Evolutionary conservation across 2,113 vertebrate genomes (phyloP).

Genomic region (Eulemur rufifrons): DNA sequence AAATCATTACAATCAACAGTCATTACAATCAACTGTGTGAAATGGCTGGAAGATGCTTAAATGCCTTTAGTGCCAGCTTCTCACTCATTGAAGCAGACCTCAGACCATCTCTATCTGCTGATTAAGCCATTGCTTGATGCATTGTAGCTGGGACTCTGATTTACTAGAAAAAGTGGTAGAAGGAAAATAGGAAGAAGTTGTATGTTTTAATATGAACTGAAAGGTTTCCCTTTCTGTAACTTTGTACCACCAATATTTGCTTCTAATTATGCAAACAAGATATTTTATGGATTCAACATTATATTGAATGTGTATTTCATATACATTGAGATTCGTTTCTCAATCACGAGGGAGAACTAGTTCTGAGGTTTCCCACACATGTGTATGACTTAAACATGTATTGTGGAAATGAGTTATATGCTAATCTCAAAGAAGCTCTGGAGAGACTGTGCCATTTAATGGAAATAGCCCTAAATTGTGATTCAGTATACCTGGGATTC

Average conservation of each 20-base stretch:
- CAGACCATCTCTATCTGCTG: slow-evolving; percentile 70
- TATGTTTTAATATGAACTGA: slow-evolving; percentile 45
- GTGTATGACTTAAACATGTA: neutral
- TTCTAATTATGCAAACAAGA: slow-evolving; percentile 15
- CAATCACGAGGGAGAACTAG: neutral
- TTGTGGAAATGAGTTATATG: neutral
- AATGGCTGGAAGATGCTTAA: slow-evolving; percentile 78
- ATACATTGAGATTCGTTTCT: neutral
- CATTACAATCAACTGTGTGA: slow-evolving; percentile 83
- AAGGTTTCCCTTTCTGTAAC: neutral
- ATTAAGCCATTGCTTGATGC: slow-evolving; percentile 77
- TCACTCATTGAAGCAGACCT: slow-evolving; percentile 72
- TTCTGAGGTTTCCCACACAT: neutral
- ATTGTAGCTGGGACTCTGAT: slow-evolving; percentile 62
- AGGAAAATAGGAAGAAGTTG: neutral
- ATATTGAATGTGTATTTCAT: neutral
- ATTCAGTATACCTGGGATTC: neutral
- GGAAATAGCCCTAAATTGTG: neutral
- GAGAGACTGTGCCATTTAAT: neutral
- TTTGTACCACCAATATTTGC: neutral
- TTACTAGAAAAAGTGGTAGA: slow-evolving; percentile 28
- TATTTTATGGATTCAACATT: neutral
- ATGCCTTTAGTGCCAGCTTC: slow-evolving; percentile 77
- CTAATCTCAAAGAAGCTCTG: neutral
- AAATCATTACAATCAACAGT: slow-evolving; percentile 84